Evolutionary conservation across 2,797 vertebrate genomes (phyloP), one percentile per base, ranked within the genome.

Genomic region (Falco biarmicus): DNA sequence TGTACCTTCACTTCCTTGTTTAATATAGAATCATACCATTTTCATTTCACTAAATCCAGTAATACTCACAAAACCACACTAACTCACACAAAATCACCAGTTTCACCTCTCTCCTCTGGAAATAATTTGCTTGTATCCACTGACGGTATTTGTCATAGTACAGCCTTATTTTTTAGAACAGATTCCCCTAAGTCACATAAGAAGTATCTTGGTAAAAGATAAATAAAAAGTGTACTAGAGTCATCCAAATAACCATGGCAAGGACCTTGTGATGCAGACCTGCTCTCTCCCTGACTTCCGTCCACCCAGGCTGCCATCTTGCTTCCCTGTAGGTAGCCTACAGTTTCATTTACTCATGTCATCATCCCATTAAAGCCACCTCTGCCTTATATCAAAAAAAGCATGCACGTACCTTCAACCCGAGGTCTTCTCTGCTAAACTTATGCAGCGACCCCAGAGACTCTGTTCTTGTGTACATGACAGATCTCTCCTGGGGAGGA

Each of bases 41-140:
- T 87, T 90, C 29, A 81, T 53, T 87, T 95, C 82, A 74, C 54
- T 88, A 81, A 96, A 94, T 22, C 34, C 63, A 82, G 61, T 13
- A 85, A 59, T 15, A 54, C 57, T 84, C 76, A 39, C 29, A 65
- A 74, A 96, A 88, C 0, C 60, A 83, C 18, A 88, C 50, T 80
- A 77, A 68, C 45, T 64, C 66, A 29, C 19, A 50, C 22, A 87
- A 76, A 84, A 94, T 63, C 76, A 80, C 41, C 76, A 79, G 59
- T 61, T 84, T 51, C 45, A 84, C 29, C 60, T 66, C 73, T 77
- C 76, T 43, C 59, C 71, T 93, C 81, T 15, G 57, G 29, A 80
- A 87, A 54, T n/a, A 50, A 70, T 87, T 79, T 66, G 57, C 63
- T 90, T 82, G 9, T 47, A 63, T 39, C 12, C 7, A 34, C 34